phyloP scores from a whole-genome alignment of 2,797 vertebrate species.

The Sebastes nivosus region DNA sequence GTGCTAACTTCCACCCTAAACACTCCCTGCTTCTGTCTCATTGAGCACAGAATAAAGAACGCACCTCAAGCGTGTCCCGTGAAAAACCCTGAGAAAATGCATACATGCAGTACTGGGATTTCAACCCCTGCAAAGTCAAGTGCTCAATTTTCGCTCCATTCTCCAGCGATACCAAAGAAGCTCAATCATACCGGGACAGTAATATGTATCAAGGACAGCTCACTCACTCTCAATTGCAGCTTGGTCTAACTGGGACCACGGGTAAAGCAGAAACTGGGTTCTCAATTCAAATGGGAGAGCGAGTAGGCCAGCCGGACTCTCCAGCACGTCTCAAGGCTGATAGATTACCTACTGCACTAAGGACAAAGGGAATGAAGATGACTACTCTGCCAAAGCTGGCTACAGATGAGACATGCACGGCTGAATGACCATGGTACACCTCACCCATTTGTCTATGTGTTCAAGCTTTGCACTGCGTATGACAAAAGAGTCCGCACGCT shows the following conservation, averaged over 20 bases:
- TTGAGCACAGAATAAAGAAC: slow-evolving; percentile 62
- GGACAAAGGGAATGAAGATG: slow-evolving; percentile 89
- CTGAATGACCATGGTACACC: slow-evolving; percentile 81
- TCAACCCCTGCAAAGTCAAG: slow-evolving; percentile 81
- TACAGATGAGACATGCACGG: slow-evolving; percentile 86
- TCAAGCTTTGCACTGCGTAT: slow-evolving; percentile 79
- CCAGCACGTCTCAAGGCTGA: slow-evolving; percentile 82
- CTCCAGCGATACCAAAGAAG: slow-evolving; percentile 80
- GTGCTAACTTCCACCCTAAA: slow-evolving; percentile 40
- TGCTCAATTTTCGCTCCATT: slow-evolving; percentile 83
- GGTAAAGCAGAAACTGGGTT: slow-evolving; percentile 78
- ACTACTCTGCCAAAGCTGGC: slow-evolving; percentile 86
- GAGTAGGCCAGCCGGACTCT: slow-evolving; percentile 82
- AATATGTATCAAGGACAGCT: slow-evolving; percentile 86
- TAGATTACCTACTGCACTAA: slow-evolving; percentile 86
- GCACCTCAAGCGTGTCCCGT: slow-evolving; percentile 58
- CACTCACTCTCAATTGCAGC: slow-evolving; percentile 86
- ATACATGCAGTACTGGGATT: slow-evolving; percentile 77
- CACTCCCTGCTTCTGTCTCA: slow-evolving; percentile 39
- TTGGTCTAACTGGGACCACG: slow-evolving; percentile 80
- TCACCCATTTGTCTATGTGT: slow-evolving; percentile 85
- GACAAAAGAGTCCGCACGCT: slow-evolving; percentile 79
- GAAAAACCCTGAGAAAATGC: slow-evolving; percentile 73
- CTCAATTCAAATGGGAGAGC: slow-evolving; percentile 86
- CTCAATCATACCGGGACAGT: slow-evolving; percentile 85